Conservation (phyloP, 92 coral and sea anemone genomes). For the Phenganax subtilis region DNA sequence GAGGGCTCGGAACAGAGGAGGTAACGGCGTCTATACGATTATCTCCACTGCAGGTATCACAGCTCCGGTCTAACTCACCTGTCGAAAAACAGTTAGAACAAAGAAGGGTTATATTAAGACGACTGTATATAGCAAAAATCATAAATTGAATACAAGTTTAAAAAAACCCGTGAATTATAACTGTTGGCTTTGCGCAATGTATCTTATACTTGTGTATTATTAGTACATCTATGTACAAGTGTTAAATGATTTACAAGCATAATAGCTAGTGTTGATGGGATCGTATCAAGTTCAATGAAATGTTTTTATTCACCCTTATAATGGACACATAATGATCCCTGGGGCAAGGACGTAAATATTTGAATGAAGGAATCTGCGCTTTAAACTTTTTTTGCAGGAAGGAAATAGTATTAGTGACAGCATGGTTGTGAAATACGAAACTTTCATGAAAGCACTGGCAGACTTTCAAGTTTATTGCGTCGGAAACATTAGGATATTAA, state of each 20-base stretch:
- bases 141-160: background rate
- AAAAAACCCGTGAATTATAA: background rate
- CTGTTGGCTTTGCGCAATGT: no score
- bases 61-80: background rate
- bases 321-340: slow-evolving; percentile 6
- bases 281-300: slow-evolving; percentile 1
- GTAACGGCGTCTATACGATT: slow-evolving; percentile 19
- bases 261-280: background rate
- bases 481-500: background rate
- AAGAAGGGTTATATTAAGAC: background rate
- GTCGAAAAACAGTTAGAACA: background rate
- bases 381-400: no score
- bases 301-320: slow-evolving; percentile 10
- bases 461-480: slow-evolving; percentile 7
- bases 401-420: background rate
- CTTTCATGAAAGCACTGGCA: slow-evolving; percentile 1
- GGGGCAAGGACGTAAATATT: background rate
- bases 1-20: background rate
- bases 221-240: no score
- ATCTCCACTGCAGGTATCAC: slow-evolving; percentile 17
- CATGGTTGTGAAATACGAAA: slow-evolving; percentile 3
- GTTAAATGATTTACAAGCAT: background rate
- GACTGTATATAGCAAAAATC: background rate
- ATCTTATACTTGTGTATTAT: no score
- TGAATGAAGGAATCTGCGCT: no score